Evolutionary conservation across 2,113 vertebrate genomes (phyloP).

Genomic region (Xiphophorus hellerii): DNA sequence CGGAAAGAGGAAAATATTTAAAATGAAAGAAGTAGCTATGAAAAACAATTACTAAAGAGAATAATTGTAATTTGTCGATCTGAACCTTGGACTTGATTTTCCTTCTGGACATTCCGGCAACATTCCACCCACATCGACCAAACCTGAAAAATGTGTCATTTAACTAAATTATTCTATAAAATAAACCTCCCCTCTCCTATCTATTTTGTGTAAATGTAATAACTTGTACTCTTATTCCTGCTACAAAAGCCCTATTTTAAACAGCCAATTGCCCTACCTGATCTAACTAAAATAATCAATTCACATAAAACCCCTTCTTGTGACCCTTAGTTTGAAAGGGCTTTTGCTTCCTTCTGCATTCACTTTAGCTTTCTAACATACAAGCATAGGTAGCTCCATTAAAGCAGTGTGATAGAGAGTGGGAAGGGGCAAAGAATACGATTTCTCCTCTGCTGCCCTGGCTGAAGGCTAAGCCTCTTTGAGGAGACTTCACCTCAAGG

Average conservation of each 20-base stretch:
- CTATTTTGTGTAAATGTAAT: background rate
- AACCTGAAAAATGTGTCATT: background rate
- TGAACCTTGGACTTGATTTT: background rate
- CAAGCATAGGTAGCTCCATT: conserved; percentile 36
- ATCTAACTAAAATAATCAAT: conserved; percentile 13
- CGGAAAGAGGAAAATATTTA: no score
- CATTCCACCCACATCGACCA: background rate
- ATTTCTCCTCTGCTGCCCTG: conserved; percentile 43
- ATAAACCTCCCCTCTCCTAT: no score
- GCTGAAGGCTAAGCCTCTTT: conserved; percentile 27
- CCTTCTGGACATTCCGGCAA: background rate
- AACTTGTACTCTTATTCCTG: background rate
- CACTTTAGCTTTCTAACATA: conserved; percentile 32
- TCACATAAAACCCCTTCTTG: conserved; percentile 51
- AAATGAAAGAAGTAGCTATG: no score
- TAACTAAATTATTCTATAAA: background rate
- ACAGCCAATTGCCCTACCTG: background rate
- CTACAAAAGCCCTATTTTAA: conserved; percentile 6
- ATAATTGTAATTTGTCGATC: background rate
- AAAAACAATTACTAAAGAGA: background rate
- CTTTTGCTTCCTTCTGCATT: conserved; percentile 16
- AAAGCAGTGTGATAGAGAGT: conserved; percentile 23
- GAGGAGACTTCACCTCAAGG: conserved; percentile 47
- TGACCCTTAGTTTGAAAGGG: conserved; percentile 32
- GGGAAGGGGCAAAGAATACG: conserved; percentile 32